Evolutionary conservation across 2,797 vertebrate genomes (phyloP), one percentile per base, ranked within the genome.

Genomic region (Bradypodion pumilum): DNA sequence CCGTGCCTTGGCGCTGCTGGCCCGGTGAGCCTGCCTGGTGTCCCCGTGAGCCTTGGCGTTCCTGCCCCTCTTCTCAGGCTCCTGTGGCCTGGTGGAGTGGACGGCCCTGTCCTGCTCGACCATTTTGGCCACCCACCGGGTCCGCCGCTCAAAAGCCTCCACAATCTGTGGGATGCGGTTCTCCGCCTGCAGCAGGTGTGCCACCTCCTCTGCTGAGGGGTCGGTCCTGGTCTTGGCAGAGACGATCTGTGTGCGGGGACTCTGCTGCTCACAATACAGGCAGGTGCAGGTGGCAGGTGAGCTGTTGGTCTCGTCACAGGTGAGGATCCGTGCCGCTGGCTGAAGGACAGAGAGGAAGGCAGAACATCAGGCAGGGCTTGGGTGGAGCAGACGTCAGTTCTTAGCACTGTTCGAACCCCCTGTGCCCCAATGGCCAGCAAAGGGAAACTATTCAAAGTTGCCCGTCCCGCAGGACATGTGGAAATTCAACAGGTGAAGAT

Each of bases 111-210:
- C 77, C 35, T 32, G 44, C 7, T 70, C 21, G 0, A 63, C 77
- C 4, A 25, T 40, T 65, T 72, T 84, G 78, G 86, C 73, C 46
- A 87, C 86, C n/a, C 74, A 27, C 35, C 42, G 37, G n/a, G 82
- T 74, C 3, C 74, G 66, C 1, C 68, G 73, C 74, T 87, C 82
- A 0, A 87, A 87, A 3, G 78, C 82, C 46, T 81, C 86, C 82
- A 87, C 86, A 15, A 87, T 84, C 56, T 56, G 73, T 4, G 82
- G 56, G 12, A 87, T 37, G 0, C 78, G 73, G 32, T 83, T 77
- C 65, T 84, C 82, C 0, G 81, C 77, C 44, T 70, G 63, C 0
- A 87, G 56, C 35, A 15, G 63, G 52, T 40, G 32, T 0, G 86
- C 72, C 35, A 83, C 86, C 27, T 62, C 81, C 35, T 63, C 70